These are phyloP conservation scores for Matsumyia berberina DNA, from an alignment of 2,888 invertebrate species.

Conservation along the genomic window DNA sequence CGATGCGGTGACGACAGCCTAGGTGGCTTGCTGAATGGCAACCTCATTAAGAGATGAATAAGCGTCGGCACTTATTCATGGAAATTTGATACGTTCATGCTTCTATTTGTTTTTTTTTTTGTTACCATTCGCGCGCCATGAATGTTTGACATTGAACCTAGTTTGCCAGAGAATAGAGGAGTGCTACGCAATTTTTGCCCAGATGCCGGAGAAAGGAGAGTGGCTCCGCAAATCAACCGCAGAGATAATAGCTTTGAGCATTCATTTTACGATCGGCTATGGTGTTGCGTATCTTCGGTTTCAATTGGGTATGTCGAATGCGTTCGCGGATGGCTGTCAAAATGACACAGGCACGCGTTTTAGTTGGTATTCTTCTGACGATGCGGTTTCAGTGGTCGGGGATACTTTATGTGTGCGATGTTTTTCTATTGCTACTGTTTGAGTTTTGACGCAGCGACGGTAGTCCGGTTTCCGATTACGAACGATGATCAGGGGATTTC, in stretches of 20 bases:
- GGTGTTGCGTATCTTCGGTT: conserved; percentile 50
- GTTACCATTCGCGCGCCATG: background rate
- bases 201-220: background rate
- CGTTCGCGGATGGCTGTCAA: conserved; percentile 59
- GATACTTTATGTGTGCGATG: conserved; percentile 5
- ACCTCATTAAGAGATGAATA: conserved; percentile 32
- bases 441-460: conserved; percentile 36
- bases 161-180: conserved; percentile 44
- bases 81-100: conserved; percentile 33
- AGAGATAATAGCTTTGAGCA: conserved; percentile 22
- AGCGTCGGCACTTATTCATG: conserved; percentile 13
- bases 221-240: conserved; percentile 50
- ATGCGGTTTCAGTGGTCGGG: conserved; percentile 18
- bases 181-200: conserved; percentile 2
- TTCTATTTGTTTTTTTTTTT: conserved; percentile 10
- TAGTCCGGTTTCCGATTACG: conserved; percentile 60
- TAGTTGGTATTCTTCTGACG: conserved; percentile 55
- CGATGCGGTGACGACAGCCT: conserved; percentile 3
- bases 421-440: conserved; percentile 46
- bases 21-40: background rate
- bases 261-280: conserved; percentile 39
- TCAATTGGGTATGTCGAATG: conserved; percentile 56
- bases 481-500: conserved; percentile 50
- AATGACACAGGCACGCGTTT: conserved; percentile 37
- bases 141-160: conserved; percentile 69